Evolutionary conservation across 2,797 vertebrate genomes (phyloP).

Genomic region (Tokudaia muenninki): DNA sequence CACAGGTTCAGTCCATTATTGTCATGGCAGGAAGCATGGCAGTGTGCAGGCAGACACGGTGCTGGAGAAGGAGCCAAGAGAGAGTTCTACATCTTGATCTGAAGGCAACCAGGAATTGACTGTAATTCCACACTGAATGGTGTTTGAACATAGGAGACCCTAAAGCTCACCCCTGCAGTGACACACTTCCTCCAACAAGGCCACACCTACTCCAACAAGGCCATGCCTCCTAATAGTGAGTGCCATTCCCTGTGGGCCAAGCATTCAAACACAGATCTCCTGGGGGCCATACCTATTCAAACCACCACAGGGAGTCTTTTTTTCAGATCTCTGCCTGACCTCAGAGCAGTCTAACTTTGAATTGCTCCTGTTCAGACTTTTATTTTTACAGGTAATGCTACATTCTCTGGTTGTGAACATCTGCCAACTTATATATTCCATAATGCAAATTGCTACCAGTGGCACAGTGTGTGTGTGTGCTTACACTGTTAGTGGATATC

Average conservation of each 20-base stretch:
- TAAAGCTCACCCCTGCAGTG: not conserved
- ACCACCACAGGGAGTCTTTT: not conserved
- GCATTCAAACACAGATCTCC: not conserved
- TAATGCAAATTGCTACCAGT: slow-evolving; percentile 11
- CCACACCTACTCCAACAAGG: not conserved
- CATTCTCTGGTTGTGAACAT: not conserved
- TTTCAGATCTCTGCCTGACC: slow-evolving; percentile 31
- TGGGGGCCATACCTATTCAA: not conserved
- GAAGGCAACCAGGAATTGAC: too few relatives aligned
- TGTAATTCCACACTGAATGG: not conserved
- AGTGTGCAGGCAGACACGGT: too few relatives aligned
- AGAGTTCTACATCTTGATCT: too few relatives aligned
- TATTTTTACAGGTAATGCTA: slow-evolving; percentile 33
- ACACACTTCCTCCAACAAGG: not conserved
- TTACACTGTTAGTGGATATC: not conserved
- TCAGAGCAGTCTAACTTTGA: not conserved
- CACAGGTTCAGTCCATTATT: too few relatives aligned
- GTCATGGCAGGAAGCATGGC: too few relatives aligned
- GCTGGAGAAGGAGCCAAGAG: too few relatives aligned
- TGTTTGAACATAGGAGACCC: not conserved
- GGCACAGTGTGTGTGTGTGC: not conserved
- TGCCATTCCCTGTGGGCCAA: not conserved
- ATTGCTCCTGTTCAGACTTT: slow-evolving; percentile 23
- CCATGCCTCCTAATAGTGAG: not conserved
- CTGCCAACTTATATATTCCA: slow-evolving; percentile 27